These are phyloP conservation scores for Clytia hemisphaerica DNA, from an alignment of 30 jellyfish, hydroid and myxozoan genomes.

Conservation along the genomic window DNA sequence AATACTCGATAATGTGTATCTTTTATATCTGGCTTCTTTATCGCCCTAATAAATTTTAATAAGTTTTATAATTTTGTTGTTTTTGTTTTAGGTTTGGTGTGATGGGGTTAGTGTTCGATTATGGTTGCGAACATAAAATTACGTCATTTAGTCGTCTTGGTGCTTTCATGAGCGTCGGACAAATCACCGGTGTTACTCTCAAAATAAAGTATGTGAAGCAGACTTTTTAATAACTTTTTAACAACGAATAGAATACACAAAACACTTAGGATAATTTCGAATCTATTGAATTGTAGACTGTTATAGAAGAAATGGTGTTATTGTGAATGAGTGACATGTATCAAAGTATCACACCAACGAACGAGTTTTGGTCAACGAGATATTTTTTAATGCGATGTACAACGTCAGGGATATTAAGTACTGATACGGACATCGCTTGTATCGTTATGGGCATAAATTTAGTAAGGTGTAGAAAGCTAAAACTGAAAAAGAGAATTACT, in stretches of 20 bases:
- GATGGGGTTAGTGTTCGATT: slow-evolving; percentile 61
- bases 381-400: too few species aligned
- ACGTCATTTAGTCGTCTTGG: slow-evolving; percentile 75
- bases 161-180: slow-evolving; percentile 66
- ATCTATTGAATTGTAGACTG: too few species aligned
- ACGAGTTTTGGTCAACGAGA: too few species aligned
- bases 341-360: too few species aligned
- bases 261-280: neutral
- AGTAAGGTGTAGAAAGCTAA: too few species aligned
- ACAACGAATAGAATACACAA: neutral
- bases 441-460: too few species aligned
- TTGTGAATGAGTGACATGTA: too few species aligned
- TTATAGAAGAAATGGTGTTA: too few species aligned
- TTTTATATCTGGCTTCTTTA: neutral
- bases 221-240: neutral
- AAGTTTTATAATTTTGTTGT: neutral
- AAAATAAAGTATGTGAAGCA: slow-evolving; percentile 53
- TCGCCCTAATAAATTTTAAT: neutral
- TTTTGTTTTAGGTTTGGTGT: slow-evolving; percentile 54
- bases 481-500: neutral
- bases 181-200: slow-evolving; percentile 82
- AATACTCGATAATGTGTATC: too few species aligned
- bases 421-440: too few species aligned
- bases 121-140: slow-evolving; percentile 82
- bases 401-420: too few species aligned